Conservation (phyloP, 2,888 invertebrate species). For the Drosophila dives region DNA sequence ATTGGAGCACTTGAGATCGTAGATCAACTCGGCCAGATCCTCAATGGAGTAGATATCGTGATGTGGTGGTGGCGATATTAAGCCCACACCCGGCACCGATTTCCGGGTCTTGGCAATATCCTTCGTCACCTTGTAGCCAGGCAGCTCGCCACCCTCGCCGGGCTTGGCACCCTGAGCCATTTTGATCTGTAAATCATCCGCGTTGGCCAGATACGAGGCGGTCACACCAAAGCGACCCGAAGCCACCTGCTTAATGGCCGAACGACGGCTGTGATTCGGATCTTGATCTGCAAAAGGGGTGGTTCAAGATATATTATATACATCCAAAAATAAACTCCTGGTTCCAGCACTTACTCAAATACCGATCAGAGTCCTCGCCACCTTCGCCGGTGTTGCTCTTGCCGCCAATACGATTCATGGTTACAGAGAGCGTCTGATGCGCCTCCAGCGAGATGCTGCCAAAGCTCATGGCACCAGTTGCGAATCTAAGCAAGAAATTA, state of each 20-base stretch:
- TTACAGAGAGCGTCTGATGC: slow-evolving; percentile 96
- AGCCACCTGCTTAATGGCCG: slow-evolving; percentile 99
- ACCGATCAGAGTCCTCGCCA: slow-evolving; percentile 93
- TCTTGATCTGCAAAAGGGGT: slow-evolving; percentile 87
- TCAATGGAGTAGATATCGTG: slow-evolving; percentile 99
- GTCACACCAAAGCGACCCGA: slow-evolving; percentile 99
- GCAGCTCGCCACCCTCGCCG: slow-evolving; percentile 99
- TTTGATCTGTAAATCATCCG: slow-evolving; percentile 99
- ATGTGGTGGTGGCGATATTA: slow-evolving; percentile 99
- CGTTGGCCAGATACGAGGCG: slow-evolving; percentile 97
- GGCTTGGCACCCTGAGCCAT: slow-evolving; percentile 99
- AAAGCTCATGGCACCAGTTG: slow-evolving; percentile 96
- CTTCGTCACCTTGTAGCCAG: slow-evolving; percentile 95
- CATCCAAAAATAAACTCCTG: not conserved
- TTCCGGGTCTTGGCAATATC: slow-evolving; percentile 98
- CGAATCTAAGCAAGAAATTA: slow-evolving; percentile 73
- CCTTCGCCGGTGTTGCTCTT: slow-evolving; percentile 99
- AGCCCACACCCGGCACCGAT: slow-evolving; percentile 97
- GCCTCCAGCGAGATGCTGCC: slow-evolving; percentile 98
- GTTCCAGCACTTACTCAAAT: slow-evolving; percentile 86
- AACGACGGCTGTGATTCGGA: slow-evolving; percentile 92
- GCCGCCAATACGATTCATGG: slow-evolving; percentile 98
- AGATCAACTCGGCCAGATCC: slow-evolving; percentile 98
- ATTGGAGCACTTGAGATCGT: slow-evolving; percentile 98
- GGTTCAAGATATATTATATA: not conserved